A percentile compares a stretch with the other conserved stretches of the same genome.
These are phyloP conservation scores for Caenorhabditis afra DNA, from an alignment of 2,888 invertebrate genomes.

Conservation along the genomic window DNA sequence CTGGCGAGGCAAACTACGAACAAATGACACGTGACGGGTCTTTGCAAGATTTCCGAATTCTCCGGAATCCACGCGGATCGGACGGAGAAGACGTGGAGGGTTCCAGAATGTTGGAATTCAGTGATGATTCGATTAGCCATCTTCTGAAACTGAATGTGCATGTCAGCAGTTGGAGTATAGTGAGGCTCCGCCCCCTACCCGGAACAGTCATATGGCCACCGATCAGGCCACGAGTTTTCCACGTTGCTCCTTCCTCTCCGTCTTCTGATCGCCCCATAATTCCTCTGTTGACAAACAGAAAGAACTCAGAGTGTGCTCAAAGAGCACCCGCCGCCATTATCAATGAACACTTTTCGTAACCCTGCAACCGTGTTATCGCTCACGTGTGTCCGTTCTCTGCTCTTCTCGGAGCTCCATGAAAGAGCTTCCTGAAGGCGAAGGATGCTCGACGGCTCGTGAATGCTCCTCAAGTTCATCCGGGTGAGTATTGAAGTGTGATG, in stretches of 20 bases:
- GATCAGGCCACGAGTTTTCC: slow-evolving; percentile 16
- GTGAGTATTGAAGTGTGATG: slow-evolving; percentile 39
- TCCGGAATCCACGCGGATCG: too few relatives aligned
- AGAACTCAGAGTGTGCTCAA: slow-evolving; percentile 53
- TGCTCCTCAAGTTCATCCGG: slow-evolving; percentile 46
- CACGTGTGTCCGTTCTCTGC: slow-evolving; percentile 48
- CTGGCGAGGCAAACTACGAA: neutral
- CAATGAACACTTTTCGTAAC: slow-evolving; percentile 38
- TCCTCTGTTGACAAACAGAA: slow-evolving; percentile 39
- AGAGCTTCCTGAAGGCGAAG: slow-evolving; percentile 6
- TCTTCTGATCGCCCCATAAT: slow-evolving; percentile 10
- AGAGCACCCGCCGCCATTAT: slow-evolving; percentile 47
- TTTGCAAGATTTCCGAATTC: neutral
- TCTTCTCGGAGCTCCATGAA: slow-evolving; percentile 22
- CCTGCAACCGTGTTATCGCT: slow-evolving; percentile 19
- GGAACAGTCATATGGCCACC: neutral
- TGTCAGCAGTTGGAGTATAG: neutral
- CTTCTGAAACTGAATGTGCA: too few relatives aligned
- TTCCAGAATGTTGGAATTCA: too few relatives aligned
- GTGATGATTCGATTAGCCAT: too few relatives aligned
- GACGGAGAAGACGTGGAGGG: too few relatives aligned
- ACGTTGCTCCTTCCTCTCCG: slow-evolving; percentile 11
- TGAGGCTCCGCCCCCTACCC: neutral
- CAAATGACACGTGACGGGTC: neutral
- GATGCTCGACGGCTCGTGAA: neutral